Evolutionary conservation across 2,113 vertebrate species (phyloP).

Genomic region (Eptesicus fuscus): DNA sequence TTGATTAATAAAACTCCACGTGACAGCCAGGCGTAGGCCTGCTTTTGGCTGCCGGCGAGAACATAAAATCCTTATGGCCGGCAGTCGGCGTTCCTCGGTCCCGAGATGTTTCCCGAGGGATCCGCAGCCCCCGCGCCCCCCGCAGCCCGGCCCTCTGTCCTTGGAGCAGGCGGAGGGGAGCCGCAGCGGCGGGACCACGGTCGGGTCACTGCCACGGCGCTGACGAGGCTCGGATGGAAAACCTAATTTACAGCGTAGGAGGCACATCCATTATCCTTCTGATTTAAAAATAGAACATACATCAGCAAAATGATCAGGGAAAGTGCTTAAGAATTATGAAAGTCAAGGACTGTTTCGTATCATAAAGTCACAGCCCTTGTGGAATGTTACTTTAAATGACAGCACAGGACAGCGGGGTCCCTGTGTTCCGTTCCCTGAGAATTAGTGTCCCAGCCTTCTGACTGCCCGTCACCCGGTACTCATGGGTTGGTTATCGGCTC

Average conservation of each 20-base stretch:
- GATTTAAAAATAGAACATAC: conserved; percentile 85
- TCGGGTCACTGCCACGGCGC: conserved; percentile 76
- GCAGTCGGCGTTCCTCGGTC: conserved; percentile 77
- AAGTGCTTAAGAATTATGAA: conserved; percentile 86
- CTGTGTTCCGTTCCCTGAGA: conserved; percentile 22
- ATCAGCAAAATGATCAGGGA: conserved; percentile 87
- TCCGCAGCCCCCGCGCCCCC: conserved; percentile 70
- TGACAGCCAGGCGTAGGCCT: conserved; percentile 70
- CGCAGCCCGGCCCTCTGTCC: conserved; percentile 81
- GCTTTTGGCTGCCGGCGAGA: conserved; percentile 76
- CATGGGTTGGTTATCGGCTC: neutral
- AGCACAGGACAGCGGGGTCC: conserved; percentile 62
- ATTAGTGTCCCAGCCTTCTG: neutral
- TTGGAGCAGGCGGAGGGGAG: conserved; percentile 79
- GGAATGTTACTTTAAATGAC: conserved; percentile 80
- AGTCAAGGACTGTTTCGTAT: conserved; percentile 86
- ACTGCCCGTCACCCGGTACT: neutral
- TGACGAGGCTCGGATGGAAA: conserved; percentile 86
- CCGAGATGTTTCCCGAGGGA: conserved; percentile 77
- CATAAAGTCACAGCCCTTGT: conserved; percentile 81
- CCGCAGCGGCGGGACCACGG: conserved; percentile 77
- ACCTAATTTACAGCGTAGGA: conserved; percentile 87
- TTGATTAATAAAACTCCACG: conserved; percentile 79
- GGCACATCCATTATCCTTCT: conserved; percentile 88
- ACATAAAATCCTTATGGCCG: conserved; percentile 79